A percentile compares a stretch with the other conserved stretches of the same genome.
Conservation (phyloP, 2,888 invertebrate species). For the Chorisops tibialis region DNA sequence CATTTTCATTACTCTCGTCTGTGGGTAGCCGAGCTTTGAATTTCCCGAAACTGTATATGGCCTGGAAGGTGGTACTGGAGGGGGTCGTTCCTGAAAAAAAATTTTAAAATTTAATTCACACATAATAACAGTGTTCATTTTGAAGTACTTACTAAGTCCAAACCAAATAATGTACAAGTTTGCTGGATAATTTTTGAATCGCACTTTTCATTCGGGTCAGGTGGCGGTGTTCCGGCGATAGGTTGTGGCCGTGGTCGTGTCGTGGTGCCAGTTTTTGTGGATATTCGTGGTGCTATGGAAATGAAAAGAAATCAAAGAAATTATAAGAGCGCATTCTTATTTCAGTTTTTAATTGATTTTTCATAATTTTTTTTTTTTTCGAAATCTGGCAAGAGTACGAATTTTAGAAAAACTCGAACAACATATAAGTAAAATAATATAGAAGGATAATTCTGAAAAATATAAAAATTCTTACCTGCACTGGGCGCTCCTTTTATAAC, state of each 20-base stretch:
- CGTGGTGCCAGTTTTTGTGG: constrained; percentile 52
- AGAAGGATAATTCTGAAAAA: background rate
- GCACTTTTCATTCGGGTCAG: constrained; percentile 79
- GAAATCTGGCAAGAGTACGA: background rate
- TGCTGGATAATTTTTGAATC: constrained; percentile 86
- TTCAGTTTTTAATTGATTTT: too few species aligned
- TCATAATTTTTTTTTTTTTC: background rate
- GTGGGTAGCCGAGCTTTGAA: constrained; percentile 88
- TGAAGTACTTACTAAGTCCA: constrained; percentile 68
- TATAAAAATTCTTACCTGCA: constrained; percentile 40
- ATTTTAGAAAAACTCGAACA: background rate
- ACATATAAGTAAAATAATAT: background rate
- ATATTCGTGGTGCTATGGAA: constrained; percentile 45
- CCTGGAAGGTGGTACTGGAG: constrained; percentile 86
- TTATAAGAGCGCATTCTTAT: background rate
- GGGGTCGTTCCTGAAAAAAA: constrained; percentile 77
- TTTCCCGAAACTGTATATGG: constrained; percentile 88
- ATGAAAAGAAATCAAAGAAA: too few species aligned
- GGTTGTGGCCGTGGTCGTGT: constrained; percentile 84
- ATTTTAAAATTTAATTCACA: background rate
- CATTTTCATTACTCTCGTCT: constrained; percentile 86
- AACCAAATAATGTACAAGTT: constrained; percentile 84
- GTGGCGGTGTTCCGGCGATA: constrained; percentile 85
- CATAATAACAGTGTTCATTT: background rate
- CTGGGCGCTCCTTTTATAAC: constrained; percentile 41